phyloP scores from a whole-genome alignment of 2,888 invertebrate genomes.

The Troilus luridus region DNA sequence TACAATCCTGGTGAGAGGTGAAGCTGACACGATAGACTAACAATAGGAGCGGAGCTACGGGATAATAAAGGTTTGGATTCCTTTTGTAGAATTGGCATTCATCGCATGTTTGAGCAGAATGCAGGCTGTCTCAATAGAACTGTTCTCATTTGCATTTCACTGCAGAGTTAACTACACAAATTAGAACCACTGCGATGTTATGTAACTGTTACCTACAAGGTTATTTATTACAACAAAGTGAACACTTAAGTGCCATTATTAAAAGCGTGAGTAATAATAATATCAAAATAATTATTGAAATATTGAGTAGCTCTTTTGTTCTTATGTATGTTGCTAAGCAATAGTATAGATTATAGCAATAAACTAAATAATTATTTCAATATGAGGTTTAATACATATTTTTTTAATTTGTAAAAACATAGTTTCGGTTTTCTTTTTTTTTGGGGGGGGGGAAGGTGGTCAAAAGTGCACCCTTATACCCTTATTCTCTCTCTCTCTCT shows the following conservation, averaged over 20 bases:
- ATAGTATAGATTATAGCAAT: too few relatives aligned
- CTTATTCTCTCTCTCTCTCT: too few relatives aligned
- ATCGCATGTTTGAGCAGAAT: background rate
- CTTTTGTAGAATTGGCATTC: constrained; percentile 32
- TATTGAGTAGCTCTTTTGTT: too few relatives aligned
- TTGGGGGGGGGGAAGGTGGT: too few relatives aligned
- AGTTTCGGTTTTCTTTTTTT: too few relatives aligned
- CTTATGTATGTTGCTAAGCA: too few relatives aligned
- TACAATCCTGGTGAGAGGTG: background rate
- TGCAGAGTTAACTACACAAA: background rate
- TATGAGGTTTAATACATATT: too few relatives aligned
- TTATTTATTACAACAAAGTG: background rate
- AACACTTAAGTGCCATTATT: background rate
- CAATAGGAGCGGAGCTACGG: background rate
- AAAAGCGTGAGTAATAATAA: too few relatives aligned
- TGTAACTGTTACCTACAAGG: background rate
- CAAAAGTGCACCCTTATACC: too few relatives aligned
- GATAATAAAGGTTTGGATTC: background rate
- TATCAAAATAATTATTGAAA: too few relatives aligned
- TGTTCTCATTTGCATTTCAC: background rate
- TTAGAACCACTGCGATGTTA: background rate
- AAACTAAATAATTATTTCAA: too few relatives aligned
- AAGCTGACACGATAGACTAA: background rate
- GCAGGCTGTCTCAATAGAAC: background rate
- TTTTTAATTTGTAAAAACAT: too few relatives aligned